These are phyloP conservation scores for Drosophila busckii DNA, from an alignment of 1,140 invertebrate species.

Conservation along the genomic window DNA sequence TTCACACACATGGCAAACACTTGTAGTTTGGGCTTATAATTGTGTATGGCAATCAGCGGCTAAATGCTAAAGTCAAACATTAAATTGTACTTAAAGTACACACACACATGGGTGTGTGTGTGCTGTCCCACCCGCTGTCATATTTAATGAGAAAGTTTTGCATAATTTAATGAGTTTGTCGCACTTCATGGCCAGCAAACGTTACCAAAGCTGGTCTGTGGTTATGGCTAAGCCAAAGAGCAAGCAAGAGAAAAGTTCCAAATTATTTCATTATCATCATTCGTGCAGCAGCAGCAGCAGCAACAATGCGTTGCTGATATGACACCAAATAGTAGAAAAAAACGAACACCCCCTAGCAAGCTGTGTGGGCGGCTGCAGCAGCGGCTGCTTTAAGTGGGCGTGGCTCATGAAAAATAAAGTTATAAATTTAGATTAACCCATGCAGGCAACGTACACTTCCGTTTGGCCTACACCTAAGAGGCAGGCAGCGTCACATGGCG, in stretches of 20 bases:
- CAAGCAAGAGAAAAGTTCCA: constrained; percentile 50
- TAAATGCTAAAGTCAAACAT: constrained; percentile 71
- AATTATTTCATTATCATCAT: constrained; percentile 76
- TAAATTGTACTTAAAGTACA: constrained; percentile 53
- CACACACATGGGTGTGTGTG: background rate
- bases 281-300: too few relatives aligned
- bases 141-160: constrained; percentile 75
- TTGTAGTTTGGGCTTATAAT: too few relatives aligned
- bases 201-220: background rate
- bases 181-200: constrained; percentile 31
- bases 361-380: constrained; percentile 9
- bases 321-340: constrained; percentile 8
- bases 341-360: background rate
- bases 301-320: too few relatives aligned
- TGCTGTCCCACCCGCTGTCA: constrained; percentile 25
- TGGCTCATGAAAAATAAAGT: constrained; percentile 65
- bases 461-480: background rate
- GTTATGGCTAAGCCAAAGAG: background rate
- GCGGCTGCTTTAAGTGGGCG: too few relatives aligned
- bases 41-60: too few relatives aligned
- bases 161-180: constrained; percentile 72
- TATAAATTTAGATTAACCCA: constrained; percentile 74
- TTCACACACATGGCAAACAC: too few relatives aligned
- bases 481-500: background rate
- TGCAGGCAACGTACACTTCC: constrained; percentile 40